Evolutionary conservation across 1,140 invertebrate genomes (phyloP).

Genomic region (Drosophila melanica): DNA sequence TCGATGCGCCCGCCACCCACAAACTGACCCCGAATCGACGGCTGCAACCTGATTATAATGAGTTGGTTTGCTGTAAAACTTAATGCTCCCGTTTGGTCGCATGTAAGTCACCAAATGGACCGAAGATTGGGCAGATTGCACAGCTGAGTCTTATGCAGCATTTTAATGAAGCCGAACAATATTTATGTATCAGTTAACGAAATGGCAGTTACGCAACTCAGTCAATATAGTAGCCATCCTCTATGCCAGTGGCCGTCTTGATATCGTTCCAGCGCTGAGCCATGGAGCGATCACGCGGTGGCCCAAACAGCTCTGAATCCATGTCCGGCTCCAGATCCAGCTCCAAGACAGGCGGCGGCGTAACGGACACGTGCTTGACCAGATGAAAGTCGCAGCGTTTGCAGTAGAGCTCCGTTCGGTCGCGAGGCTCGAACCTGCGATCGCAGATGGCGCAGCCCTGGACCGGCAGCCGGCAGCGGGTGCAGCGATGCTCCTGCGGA

Average conservation of each 20-base stretch:
- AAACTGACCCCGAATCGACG: constrained; percentile 13
- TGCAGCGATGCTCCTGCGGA: constrained; percentile 46
- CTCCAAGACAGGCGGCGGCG: constrained; percentile 3
- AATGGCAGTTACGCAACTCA: not conserved
- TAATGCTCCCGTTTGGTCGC: constrained; percentile 17
- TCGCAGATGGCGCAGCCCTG: constrained; percentile 44
- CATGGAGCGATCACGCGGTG: constrained; percentile 6
- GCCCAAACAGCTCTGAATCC: not conserved
- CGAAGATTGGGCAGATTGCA: constrained; percentile 3
- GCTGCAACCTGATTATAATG: constrained; percentile 39
- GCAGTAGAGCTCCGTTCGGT: constrained; percentile 25
- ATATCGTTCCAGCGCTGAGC: constrained; percentile 41
- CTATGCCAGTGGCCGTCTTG: constrained; percentile 31
- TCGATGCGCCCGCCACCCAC: constrained; percentile 2
- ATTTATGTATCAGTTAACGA: not conserved
- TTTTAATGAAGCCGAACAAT: not conserved
- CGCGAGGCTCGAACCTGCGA: constrained; percentile 37
- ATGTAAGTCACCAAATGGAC: constrained; percentile 25
- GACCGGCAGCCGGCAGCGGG: constrained; percentile 22
- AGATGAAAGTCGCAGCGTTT: constrained; percentile 53
- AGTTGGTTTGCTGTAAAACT: constrained; percentile 33
- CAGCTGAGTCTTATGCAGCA: not conserved
- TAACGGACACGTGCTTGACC: constrained; percentile 16
- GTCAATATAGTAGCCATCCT: constrained; percentile 12
- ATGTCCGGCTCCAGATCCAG: constrained; percentile 6